Conservation (phyloP, 2,113 vertebrate species). For the Chamaetylas fuelleborni region DNA sequence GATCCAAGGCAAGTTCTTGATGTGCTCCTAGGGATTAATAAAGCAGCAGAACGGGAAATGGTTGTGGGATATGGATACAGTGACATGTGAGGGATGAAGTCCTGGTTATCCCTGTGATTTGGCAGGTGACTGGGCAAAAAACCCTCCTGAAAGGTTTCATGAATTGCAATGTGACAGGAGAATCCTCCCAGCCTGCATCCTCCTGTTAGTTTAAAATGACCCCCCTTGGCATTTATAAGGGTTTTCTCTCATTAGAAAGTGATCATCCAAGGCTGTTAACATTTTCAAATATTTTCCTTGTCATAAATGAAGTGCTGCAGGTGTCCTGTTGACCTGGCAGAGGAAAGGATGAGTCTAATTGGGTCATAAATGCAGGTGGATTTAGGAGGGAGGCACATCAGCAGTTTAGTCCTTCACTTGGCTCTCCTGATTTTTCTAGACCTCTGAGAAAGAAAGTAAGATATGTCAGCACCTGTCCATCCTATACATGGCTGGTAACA, state of each 20-base stretch:
- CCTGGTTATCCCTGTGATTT: neutral
- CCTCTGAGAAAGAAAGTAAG: neutral
- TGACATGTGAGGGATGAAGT: neutral
- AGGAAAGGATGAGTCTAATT: neutral
- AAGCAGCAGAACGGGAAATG: neutral
- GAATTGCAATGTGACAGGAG: neutral
- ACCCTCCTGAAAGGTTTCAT: neutral
- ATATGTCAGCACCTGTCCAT: neutral
- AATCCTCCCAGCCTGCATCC: neutral
- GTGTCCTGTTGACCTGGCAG: neutral
- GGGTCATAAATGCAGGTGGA: neutral
- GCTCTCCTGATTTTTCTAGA: neutral
- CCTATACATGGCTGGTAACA: neutral
- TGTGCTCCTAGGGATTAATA: constrained; percentile 19
- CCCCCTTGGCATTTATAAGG: neutral
- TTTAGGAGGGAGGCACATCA: neutral
- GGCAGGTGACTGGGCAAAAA: neutral
- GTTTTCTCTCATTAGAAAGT: neutral
- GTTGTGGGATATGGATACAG: neutral
- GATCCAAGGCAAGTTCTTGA: constrained; percentile 16
- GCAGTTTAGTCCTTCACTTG: neutral
- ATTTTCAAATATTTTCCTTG: neutral
- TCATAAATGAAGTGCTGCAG: neutral
- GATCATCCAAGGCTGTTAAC: neutral
- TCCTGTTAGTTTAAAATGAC: neutral